phyloP scores from a whole-genome alignment of 1,140 invertebrate genomes.

The Phocides pigmalion region DNA sequence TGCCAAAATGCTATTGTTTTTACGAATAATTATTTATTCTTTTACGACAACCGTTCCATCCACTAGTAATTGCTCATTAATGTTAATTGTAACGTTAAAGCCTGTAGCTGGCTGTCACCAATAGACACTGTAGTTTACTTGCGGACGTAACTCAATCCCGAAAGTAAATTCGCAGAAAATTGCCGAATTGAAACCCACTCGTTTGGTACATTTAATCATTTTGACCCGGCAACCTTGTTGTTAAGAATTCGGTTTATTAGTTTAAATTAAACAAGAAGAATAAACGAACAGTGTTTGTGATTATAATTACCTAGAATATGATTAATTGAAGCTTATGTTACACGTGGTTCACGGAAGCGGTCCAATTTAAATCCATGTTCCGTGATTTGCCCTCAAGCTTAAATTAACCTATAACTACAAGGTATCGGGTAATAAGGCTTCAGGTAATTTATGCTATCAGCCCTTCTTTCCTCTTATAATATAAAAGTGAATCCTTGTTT shows the following conservation, averaged over 20 bases:
- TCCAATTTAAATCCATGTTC: background rate
- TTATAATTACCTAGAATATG: background rate
- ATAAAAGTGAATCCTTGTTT: background rate
- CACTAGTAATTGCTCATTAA: constrained; percentile 63
- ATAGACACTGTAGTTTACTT: constrained; percentile 21
- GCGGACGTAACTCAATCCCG: constrained; percentile 1
- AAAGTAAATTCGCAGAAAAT: background rate
- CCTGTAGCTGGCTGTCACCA: constrained; percentile 20
- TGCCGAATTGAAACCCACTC: constrained; percentile 11
- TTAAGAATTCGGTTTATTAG: background rate
- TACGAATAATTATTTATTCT: constrained; percentile 59
- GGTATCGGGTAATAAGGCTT: background rate
- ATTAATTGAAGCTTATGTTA: background rate
- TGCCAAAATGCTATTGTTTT: constrained; percentile 65
- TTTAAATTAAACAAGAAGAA: background rate
- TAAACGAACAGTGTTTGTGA: background rate
- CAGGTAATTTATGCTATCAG: background rate
- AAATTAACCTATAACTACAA: background rate
- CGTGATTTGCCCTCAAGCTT: background rate
- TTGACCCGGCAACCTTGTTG: background rate
- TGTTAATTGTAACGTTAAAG: constrained; percentile 56
- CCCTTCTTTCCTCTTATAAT: too few relatives aligned
- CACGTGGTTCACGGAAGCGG: background rate
- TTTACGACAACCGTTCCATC: constrained; percentile 49
- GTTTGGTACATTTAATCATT: background rate